Evolutionary conservation across 2,888 invertebrate species (phyloP), one percentile per base, ranked within the genome.

Genomic region (Drosophila mettleri): DNA sequence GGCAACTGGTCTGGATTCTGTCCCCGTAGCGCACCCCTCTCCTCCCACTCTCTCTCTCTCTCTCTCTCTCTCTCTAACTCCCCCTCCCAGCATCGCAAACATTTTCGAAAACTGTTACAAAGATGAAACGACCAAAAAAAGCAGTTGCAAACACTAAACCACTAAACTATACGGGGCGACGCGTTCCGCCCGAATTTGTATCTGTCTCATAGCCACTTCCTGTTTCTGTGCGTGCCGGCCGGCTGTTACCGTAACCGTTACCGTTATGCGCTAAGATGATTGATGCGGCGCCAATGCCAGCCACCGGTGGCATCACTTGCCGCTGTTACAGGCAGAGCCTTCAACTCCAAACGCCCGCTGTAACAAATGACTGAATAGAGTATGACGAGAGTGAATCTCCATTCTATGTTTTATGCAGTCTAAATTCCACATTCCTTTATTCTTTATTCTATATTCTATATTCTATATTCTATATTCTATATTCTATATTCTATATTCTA

Each of bases 21-120:
- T n/a, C 31, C 14, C 33, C 46, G 9, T 0, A 1, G 24, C 14
- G 1, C 24, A 24, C 22, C 10, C 18, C 22, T 2, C 29, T 8
- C 29, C 29, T 8, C 24, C 3, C 24, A 5, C 24, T 5, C 24
- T 5, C 3, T 24, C 24, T 3, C 24, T 5, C 24, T 5, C n/a
- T n/a, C n/a, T n/a, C n/a, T n/a, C n/a, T n/a, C n/a, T n/a, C n/a
- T n/a, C n/a, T n/a, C n/a, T n/a, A 24, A 5, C 24, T 3, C 24
- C 24, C 24, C 24, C 3, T 3, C 5, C 3, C 24, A n/a, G n/a
- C 43, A 18, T 3, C 34, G 22, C 45, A 24, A 70, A 69, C 72
- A 75, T 87, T 82, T 82, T 75, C 76, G 48, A 85, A 82, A 82
- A 87, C 82, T 74, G 78, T 72, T 72, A 58, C 74, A 72, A 58